These are phyloP conservation scores for Morone saxatilis DNA, from an alignment of 2,113 vertebrate genomes.

Conservation along the genomic window DNA sequence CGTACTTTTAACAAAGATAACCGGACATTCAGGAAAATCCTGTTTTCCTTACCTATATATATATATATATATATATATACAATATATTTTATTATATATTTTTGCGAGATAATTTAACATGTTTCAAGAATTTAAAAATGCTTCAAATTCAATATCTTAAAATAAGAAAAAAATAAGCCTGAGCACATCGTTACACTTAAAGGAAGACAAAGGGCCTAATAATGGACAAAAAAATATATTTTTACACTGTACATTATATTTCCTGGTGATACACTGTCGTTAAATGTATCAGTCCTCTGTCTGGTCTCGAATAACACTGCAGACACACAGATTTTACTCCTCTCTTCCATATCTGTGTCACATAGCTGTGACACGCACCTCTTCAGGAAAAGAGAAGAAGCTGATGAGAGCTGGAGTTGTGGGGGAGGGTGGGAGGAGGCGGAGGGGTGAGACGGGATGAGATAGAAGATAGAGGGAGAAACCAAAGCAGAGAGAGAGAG, in stretches of 20 bases:
- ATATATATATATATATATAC: no score
- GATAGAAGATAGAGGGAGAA: slow-evolving; percentile 71
- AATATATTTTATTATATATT: no score
- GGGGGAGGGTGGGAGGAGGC: slow-evolving; percentile 34
- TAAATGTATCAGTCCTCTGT: background rate
- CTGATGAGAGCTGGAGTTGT: slow-evolving; percentile 66
- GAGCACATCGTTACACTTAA: background rate
- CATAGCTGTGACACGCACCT: slow-evolving; percentile 54
- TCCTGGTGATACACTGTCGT: background rate
- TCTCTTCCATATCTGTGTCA: slow-evolving; percentile 63
- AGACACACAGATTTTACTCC: background rate
- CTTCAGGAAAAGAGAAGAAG: slow-evolving; percentile 52
- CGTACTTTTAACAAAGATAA: background rate
- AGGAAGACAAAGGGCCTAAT: background rate
- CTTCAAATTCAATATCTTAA: background rate
- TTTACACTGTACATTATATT: background rate
- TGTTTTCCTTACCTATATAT: background rate
- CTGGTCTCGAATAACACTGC: background rate
- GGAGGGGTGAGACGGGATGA: slow-evolving; percentile 53
- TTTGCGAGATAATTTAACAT: background rate
- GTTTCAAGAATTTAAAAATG: background rate
- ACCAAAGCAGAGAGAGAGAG: slow-evolving; percentile 56
- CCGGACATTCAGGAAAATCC: no score
- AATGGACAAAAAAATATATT: background rate
- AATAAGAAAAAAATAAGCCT: no score